Conservation (phyloP, 1,140 invertebrate genomes). For the Acromyrmex charruanus region DNA sequence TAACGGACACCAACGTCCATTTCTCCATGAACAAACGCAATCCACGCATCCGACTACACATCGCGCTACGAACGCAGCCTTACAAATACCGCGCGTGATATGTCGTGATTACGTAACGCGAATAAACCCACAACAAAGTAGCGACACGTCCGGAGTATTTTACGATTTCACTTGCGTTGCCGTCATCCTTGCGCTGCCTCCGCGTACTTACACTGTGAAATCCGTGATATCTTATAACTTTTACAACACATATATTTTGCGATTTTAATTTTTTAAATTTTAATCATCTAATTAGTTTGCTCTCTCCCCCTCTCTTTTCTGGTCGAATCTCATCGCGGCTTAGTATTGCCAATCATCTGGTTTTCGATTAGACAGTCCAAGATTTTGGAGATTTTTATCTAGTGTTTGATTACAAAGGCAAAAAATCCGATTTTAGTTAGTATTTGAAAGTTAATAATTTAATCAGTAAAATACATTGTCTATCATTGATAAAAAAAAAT, state of each 20-base stretch:
- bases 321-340: neutral
- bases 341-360: too few relatives aligned
- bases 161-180: neutral
- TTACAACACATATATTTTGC: neutral
- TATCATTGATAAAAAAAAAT: too few relatives aligned
- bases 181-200: neutral
- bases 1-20: slow-evolving; percentile 50
- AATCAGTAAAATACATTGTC: too few relatives aligned
- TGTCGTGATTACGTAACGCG: slow-evolving; percentile 39
- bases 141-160: slow-evolving; percentile 11
- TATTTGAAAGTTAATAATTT: too few relatives aligned
- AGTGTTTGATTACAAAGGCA: too few relatives aligned
- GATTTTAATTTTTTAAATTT: neutral
- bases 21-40: slow-evolving; percentile 42
- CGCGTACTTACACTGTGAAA: neutral
- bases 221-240: neutral
- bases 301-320: neutral
- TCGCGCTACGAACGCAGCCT: slow-evolving; percentile 14
- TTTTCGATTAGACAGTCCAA: too few relatives aligned
- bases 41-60: slow-evolving; percentile 23
- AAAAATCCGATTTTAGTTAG: too few relatives aligned
- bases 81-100: slow-evolving; percentile 46
- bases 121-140: slow-evolving; percentile 47
- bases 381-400: too few relatives aligned
- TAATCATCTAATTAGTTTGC: slow-evolving; percentile 26